Conservation (phyloP, 1,140 invertebrate species). For the Metaphire vulgaris region DNA sequence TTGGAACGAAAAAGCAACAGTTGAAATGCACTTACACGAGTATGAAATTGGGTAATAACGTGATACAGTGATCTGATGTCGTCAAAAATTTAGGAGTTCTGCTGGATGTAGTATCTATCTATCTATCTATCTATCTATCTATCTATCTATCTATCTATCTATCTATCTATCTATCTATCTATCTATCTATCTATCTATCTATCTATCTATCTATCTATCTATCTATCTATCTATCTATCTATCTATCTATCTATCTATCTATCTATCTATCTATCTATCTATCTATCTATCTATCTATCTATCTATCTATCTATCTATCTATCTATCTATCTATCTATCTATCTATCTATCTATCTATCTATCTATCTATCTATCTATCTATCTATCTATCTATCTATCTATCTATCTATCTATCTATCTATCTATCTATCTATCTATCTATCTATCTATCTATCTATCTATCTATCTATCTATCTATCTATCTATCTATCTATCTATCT, state of each 20-base stretch:
- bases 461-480: slow-evolving; percentile 3
- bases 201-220: slow-evolving; percentile 11
- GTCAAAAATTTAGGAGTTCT: too few relatives aligned
- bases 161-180: slow-evolving; percentile 11
- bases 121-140: slow-evolving; percentile 11
- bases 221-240: background rate
- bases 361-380: slow-evolving; percentile 11
- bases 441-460: background rate
- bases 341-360: background rate
- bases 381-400: background rate
- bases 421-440: background rate
- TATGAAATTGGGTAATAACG: too few relatives aligned
- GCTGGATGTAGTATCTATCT: too few relatives aligned
- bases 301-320: background rate
- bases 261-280: background rate
- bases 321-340: slow-evolving; percentile 11
- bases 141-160: background rate
- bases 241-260: slow-evolving; percentile 11
- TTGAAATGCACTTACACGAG: too few relatives aligned
- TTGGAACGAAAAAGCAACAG: too few relatives aligned
- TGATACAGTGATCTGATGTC: too few relatives aligned
- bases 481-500: slow-evolving; percentile 3
- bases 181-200: background rate
- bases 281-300: slow-evolving; percentile 11
- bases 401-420: slow-evolving; percentile 11